Evolutionary conservation across 2,113 vertebrate genomes (phyloP).

Genomic region (Gallinago paraguaiae): DNA sequence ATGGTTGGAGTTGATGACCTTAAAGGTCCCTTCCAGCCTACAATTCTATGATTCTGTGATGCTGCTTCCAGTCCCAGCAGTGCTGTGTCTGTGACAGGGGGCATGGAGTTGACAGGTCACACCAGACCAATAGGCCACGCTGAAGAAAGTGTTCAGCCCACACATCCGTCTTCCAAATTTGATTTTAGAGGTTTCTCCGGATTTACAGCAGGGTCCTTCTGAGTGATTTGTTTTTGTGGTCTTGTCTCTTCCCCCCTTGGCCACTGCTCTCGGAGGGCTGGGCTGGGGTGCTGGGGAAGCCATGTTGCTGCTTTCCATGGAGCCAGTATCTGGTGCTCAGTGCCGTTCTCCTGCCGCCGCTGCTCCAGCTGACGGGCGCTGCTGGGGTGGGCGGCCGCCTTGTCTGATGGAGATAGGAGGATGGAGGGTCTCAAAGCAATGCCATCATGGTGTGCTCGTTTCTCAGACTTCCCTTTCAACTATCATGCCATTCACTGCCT

Average conservation of each 20-base stretch:
- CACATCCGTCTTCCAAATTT: neutral
- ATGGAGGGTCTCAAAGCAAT: neutral
- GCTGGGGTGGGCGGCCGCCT: rapidly evolving
- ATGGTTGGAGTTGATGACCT: neutral
- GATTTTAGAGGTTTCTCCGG: neutral
- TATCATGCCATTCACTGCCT: neutral
- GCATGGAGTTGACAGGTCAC: rapidly evolving
- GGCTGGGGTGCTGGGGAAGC: neutral
- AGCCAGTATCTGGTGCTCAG: rapidly evolving
- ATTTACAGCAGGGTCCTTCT: neutral
- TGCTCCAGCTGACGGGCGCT: rapidly evolving
- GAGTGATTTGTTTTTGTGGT: neutral
- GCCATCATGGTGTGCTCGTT: neutral
- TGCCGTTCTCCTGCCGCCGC: rapidly evolving
- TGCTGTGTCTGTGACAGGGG: rapidly evolving
- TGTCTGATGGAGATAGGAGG: neutral
- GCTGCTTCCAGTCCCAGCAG: neutral
- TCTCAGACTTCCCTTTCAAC: slow-evolving; percentile 26
- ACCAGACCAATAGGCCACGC: rapidly evolving
- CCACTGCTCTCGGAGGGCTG: rapidly evolving
- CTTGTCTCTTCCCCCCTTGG: neutral
- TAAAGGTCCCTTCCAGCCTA: neutral
- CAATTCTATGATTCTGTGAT: neutral
- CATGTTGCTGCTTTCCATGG: neutral
- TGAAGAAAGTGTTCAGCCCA: rapidly evolving